Percentiles rank a stretch among this genome's conserved stretches.
These are phyloP conservation scores for Agrotis segetum DNA, from an alignment of 2,888 invertebrate species.

Conservation along the genomic window DNA sequence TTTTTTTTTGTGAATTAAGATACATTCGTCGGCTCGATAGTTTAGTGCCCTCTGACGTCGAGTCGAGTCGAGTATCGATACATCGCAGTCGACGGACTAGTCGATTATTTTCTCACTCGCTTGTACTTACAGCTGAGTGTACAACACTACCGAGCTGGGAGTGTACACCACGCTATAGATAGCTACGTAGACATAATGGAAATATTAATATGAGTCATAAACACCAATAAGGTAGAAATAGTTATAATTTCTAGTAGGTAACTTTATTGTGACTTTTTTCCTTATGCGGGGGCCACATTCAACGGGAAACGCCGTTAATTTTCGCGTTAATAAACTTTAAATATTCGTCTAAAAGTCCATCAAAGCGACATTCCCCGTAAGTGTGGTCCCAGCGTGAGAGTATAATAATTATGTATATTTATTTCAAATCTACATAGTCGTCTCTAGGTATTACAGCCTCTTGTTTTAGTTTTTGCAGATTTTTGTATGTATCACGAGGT, in stretches of 20 bases:
- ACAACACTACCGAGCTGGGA: slow-evolving; percentile 16
- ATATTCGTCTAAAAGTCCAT: no score
- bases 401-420: neutral
- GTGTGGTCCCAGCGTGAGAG: no score
- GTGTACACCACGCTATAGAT: neutral
- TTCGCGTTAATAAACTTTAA: no score
- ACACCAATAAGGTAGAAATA: neutral
- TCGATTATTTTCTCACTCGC: slow-evolving; percentile 30
- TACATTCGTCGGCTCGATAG: slow-evolving; percentile 11
- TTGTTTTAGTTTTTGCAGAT: neutral
- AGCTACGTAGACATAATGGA: neutral
- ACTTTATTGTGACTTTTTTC: neutral
- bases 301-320: no score
- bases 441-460: no score
- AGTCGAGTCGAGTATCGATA: slow-evolving; percentile 3
- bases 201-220: neutral
- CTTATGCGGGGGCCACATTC: no score
- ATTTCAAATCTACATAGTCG: neutral
- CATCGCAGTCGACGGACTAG: slow-evolving; percentile 18
- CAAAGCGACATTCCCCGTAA: no score
- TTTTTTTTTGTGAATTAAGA: neutral
- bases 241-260: slow-evolving; percentile 9
- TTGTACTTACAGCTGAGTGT: slow-evolving; percentile 1
- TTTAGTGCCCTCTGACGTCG: neutral
- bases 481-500: no score